Conservation (phyloP, 2,797 vertebrate genomes). For the Acipenser ruthenus region DNA sequence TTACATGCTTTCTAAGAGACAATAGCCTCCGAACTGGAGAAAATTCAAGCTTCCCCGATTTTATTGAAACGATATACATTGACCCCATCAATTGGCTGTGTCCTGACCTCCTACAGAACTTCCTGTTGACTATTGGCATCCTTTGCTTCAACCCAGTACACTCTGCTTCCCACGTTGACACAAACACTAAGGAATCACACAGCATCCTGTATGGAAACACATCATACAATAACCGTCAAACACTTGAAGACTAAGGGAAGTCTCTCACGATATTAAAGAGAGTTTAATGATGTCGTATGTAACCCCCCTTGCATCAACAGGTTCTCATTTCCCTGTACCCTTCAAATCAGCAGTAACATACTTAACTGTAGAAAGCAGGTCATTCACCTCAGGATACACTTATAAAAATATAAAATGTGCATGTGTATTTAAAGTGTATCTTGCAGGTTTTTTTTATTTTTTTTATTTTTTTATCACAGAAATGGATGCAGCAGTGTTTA, state of each 20-base stretch:
- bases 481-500: too few relatives aligned
- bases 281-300: background rate
- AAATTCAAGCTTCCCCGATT: background rate
- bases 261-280: constrained; percentile 37
- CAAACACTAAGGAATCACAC: constrained; percentile 30
- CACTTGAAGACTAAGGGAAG: constrained; percentile 35
- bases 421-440: too few relatives aligned
- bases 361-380: too few relatives aligned
- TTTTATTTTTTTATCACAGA: too few relatives aligned
- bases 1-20: too few relatives aligned
- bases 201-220: constrained; percentile 56
- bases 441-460: too few relatives aligned
- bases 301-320: background rate
- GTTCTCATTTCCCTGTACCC: background rate
- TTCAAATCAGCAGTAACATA: too few relatives aligned
- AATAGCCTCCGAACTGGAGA: background rate
- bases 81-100: constrained; percentile 16
- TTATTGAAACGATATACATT: background rate
- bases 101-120: constrained; percentile 30
- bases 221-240: constrained; percentile 28
- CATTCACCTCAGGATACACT: too few relatives aligned
- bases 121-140: constrained; percentile 62
- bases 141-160: constrained; percentile 29
- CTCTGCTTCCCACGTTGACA: constrained; percentile 53
- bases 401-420: too few relatives aligned